phyloP scores from a whole-genome alignment of 2,113 vertebrate genomes.

The Vidua chalybeata region DNA sequence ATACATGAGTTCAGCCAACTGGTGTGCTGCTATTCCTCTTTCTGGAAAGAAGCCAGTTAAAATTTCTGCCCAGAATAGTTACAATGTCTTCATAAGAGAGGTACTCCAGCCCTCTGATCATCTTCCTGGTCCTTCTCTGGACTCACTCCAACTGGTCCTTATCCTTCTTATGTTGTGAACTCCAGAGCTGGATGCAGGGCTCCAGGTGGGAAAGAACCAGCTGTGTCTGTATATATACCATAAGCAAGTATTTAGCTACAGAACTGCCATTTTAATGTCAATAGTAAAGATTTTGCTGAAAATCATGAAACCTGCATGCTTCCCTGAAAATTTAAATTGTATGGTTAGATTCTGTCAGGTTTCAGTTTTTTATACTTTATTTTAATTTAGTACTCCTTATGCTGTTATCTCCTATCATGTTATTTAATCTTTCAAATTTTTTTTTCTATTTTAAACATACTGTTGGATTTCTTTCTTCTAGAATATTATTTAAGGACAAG shows the following conservation, averaged over 20 bases:
- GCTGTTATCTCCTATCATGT: not conserved
- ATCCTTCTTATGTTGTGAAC: not conserved
- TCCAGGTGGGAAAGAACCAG: not conserved
- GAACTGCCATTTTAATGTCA: not conserved
- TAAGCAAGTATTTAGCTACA: not conserved
- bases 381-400: not conserved
- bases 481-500: constrained; percentile 97
- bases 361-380: not conserved
- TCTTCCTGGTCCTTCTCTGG: not conserved
- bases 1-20: not conserved
- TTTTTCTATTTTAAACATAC: not conserved
- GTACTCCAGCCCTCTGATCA: not conserved
- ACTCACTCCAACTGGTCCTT: not conserved
- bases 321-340: not conserved
- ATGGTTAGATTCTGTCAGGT: not conserved
- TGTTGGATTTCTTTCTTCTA: constrained; percentile 66
- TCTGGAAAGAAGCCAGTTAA: not conserved
- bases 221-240: not conserved
- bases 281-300: not conserved
- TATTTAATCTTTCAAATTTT: not conserved
- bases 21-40: not conserved
- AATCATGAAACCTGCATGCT: not conserved
- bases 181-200: not conserved
- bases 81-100: not conserved
- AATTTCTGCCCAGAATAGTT: not conserved